phyloP scores from a whole-genome alignment of 1,140 invertebrate genomes.

The Tetranychus urticae region DNA sequence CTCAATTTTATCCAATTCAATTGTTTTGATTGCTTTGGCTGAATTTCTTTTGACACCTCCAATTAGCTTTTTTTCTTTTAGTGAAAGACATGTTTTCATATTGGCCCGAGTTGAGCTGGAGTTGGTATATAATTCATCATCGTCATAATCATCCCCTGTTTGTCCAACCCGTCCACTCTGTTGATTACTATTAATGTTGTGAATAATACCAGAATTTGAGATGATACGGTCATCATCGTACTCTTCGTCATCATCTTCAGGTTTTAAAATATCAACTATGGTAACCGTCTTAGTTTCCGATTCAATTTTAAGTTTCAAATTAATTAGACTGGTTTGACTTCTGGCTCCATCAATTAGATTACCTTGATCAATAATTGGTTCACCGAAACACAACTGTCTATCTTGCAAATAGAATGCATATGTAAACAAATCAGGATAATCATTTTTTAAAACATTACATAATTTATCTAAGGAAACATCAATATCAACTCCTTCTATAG shows the following conservation, averaged over 20 bases:
- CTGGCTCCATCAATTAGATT: slow-evolving; percentile 10
- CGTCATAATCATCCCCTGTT: no score
- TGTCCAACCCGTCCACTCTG: no score
- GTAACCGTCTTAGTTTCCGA: slow-evolving; percentile 6
- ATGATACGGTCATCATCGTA: no score
- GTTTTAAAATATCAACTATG: slow-evolving; percentile 11
- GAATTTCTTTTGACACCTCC: slow-evolving; percentile 5
- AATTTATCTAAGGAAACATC: slow-evolving; percentile 3
- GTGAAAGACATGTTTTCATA: neutral
- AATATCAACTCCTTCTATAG: slow-evolving; percentile 8
- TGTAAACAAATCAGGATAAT: slow-evolving; percentile 1
- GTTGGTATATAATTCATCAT: neutral
- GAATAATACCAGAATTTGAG: neutral
- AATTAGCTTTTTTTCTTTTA: slow-evolving; percentile 7
- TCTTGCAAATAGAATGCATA: slow-evolving; percentile 11
- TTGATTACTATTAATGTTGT: neutral
- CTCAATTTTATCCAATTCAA: neutral
- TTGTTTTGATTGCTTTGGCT: neutral
- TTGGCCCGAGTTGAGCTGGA: neutral
- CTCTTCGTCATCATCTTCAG: slow-evolving; percentile 3
- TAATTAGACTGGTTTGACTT: slow-evolving; percentile 9
- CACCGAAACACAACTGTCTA: neutral
- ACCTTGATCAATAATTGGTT: slow-evolving; percentile 10
- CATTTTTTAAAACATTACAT: neutral
- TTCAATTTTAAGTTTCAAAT: slow-evolving; percentile 8